These are phyloP conservation scores for Aporophyla nigra DNA, from an alignment of 2,888 invertebrate species.

Conservation along the genomic window DNA sequence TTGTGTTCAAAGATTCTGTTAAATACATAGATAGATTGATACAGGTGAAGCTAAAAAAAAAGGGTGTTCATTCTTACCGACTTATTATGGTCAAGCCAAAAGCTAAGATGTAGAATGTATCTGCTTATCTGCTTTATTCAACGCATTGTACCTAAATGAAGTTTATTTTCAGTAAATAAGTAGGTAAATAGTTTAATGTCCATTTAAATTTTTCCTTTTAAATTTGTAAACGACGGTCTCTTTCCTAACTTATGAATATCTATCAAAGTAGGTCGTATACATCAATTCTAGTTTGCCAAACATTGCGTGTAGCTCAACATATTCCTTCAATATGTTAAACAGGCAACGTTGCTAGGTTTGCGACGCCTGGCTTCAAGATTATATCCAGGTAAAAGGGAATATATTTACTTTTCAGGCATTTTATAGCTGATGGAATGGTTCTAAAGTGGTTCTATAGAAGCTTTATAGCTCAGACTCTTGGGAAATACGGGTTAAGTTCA, in stretches of 20 bases:
- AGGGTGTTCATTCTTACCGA: no score
- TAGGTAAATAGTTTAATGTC: slow-evolving; percentile 1
- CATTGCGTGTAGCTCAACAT: slow-evolving; percentile 47
- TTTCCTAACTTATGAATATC: slow-evolving; percentile 58
- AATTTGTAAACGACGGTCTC: slow-evolving; percentile 21
- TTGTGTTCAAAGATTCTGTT: no score
- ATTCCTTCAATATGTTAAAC: slow-evolving; percentile 64
- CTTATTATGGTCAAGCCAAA: background rate
- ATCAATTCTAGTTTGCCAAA: slow-evolving; percentile 52
- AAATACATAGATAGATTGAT: no score
- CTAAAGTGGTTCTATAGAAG: slow-evolving; percentile 13
- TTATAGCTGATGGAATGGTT: slow-evolving; percentile 28
- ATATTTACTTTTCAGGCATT: slow-evolving; percentile 40
- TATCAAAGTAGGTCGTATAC: slow-evolving; percentile 50
- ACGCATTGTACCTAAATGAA: background rate
- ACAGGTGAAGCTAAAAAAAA: no score
- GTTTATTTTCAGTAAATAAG: background rate
- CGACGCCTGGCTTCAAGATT: slow-evolving; percentile 39
- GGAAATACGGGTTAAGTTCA: slow-evolving; percentile 12
- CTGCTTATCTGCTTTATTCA: background rate
- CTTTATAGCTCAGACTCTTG: slow-evolving; percentile 27
- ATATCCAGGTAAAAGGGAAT: slow-evolving; percentile 22
- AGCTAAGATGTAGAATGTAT: background rate
- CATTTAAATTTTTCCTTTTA: slow-evolving; percentile 16
- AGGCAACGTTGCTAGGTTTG: slow-evolving; percentile 37